Evolutionary conservation across 1,140 invertebrate species (phyloP), one percentile per base, ranked within the genome.

Genomic region (Magallana angulata): DNA sequence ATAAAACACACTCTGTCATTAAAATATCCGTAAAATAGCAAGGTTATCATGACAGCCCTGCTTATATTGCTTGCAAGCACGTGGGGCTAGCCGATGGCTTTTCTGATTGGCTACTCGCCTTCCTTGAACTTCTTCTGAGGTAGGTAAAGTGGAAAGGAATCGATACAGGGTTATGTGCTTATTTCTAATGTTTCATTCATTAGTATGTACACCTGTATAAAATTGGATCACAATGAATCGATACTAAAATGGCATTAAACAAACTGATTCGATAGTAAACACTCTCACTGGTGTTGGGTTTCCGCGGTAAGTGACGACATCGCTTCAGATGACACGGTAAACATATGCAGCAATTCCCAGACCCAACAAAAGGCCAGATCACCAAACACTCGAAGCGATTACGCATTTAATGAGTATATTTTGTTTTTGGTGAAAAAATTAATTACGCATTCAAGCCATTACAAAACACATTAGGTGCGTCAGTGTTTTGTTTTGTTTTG

Each of bases 31-130:
- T 76, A 24, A 76, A 76, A 48, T 76, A 30, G 68, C 68, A 24
- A 76, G 68, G 68, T 76, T 76, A 76, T 76, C 24, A 76, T 76
- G 68, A 76, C 68, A 76, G 68, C 60, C 4, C 24, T 76, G 30
- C 24, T 76, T 76, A 76, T 76, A 76, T 76, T 76, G 68, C 68
- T 76, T 36, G 9, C 24, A 76, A 18, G 68, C 11, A 18, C 68
- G 68, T 24, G 68, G 36, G 48, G 24, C 24, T 11, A 4, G 30
- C 9, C 36, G 24, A 24, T 24, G 36, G 18, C 68, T 48, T 5
- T 48, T 48, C 36, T 76, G 68, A 76, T 76, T 76, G 68, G 68
- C 24, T 30, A 76, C 24, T 30, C 36, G 11, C 68, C 8, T 76
- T 76, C 8, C 68, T 48, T 68, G 24, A 76, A 76, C 68, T 76